Base-by-base conservation (phyloP, 2,797 vertebrate genomes). In the Otus scops region DNA sequence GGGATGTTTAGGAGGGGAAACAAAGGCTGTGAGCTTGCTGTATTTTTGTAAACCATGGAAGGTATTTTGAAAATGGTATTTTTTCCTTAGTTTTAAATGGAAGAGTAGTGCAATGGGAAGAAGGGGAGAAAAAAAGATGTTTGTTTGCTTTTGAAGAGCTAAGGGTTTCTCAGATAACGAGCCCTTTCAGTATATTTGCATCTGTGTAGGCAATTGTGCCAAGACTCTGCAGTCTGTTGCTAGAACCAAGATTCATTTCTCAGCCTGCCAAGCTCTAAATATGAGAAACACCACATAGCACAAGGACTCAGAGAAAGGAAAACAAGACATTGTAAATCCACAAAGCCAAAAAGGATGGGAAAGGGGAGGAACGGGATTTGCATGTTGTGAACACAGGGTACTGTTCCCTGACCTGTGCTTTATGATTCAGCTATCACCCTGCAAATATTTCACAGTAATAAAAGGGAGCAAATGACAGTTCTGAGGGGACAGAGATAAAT, bases 101-200 rank as follows among this genome's bases (percentile, higher is more conserved):
- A 88, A 94, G 21, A 3, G 4, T 38, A 60, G 20, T 5, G 4
- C 39, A 36, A 73, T 71, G 59, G 53, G 41, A 93, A 81, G 61
- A 79, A 80, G 38, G 11, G 28, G 18, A 51, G 30, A 5, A 22
- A 13, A 51, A 82, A 73, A 74, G 17, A 68, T 19, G 11, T 68
- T 80, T 57, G 51, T 93, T 95, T 96, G 78, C 41, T 89, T 89
- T 86, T 85, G 81, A 75, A 87, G 81, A 91, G 64, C 71, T 76
- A 65, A 39, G 39, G 63, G 20, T 27, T 80, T 61, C 86, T 91
- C 60, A 28, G 53, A 78, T 73, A 85, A 94, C 4, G 39, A 94
- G 67, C 67, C 70, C 48, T 85, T 77, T 50, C 45, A 61, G 63
- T 71, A 45, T 71, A 18, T 93, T 85, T 95, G 57, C 85, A 89